phyloP scores from a whole-genome alignment of 2,797 vertebrate species.

The Phataginus tetradactyla region DNA sequence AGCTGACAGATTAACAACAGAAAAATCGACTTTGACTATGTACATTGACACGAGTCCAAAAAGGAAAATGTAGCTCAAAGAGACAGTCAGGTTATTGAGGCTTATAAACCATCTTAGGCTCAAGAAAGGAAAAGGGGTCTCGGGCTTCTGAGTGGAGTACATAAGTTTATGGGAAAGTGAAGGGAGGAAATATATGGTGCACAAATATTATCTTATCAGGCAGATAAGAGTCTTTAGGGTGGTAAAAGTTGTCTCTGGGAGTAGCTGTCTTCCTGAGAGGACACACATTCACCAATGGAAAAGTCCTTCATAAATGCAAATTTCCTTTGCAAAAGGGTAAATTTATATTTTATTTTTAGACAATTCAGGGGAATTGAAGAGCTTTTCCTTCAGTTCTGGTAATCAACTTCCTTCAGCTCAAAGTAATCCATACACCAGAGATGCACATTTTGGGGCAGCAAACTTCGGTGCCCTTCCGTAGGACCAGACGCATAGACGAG shows the following conservation, averaged over 20 bases:
- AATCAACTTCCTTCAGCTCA: background rate
- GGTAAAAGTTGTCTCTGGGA: background rate
- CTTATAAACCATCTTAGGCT: too few relatives aligned
- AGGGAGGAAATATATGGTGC: background rate
- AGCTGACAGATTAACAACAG: background rate
- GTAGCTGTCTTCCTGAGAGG: background rate
- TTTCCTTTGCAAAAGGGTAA: background rate
- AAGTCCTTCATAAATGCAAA: background rate
- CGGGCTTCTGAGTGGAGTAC: background rate
- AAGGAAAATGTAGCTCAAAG: background rate
- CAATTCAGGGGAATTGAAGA: background rate
- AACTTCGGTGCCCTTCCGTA: background rate
- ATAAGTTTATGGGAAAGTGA: background rate
- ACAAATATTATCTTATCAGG: too few relatives aligned
- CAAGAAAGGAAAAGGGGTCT: background rate
- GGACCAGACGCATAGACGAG: too few relatives aligned
- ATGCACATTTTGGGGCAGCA: background rate
- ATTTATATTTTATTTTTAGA: background rate
- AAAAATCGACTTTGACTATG: background rate
- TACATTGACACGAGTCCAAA: background rate
- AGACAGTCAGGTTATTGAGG: background rate
- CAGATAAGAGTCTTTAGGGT: too few relatives aligned
- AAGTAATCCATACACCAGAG: background rate
- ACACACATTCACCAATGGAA: background rate
- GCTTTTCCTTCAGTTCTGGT: too few relatives aligned